A percentile compares a stretch with the other conserved stretches of the same genome.
These are phyloP conservation scores for Julus scandinavius DNA, from an alignment of 2,888 invertebrate genomes.

Conservation along the genomic window DNA sequence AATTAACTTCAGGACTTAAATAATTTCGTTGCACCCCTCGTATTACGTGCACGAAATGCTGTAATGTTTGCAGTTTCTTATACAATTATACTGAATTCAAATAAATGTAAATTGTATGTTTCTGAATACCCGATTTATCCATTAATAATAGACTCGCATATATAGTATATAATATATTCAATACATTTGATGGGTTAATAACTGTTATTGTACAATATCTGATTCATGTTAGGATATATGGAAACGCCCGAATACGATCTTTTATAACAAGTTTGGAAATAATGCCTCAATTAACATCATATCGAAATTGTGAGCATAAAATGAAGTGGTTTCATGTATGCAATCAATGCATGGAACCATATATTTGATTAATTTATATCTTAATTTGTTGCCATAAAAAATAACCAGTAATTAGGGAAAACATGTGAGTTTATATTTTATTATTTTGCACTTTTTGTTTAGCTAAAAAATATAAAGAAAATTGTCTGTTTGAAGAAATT, in stretches of 20 bases:
- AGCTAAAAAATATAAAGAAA: too few relatives aligned
- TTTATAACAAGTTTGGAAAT: too few relatives aligned
- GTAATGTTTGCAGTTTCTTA: background rate
- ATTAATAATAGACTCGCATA: constrained; percentile 2
- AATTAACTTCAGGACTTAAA: background rate
- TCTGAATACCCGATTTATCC: constrained; percentile 9
- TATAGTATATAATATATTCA: too few relatives aligned
- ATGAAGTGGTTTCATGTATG: background rate
- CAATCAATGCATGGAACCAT: background rate
- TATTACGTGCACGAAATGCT: too few relatives aligned
- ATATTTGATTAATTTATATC: background rate
- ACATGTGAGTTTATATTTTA: background rate
- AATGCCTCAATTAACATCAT: too few relatives aligned
- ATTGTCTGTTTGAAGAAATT: too few relatives aligned
- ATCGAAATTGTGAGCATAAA: too few relatives aligned
- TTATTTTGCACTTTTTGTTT: background rate
- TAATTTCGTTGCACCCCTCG: background rate
- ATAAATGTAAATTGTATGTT: constrained; percentile 4
- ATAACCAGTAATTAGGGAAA: background rate
- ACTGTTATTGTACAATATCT: background rate
- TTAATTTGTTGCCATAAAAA: background rate
- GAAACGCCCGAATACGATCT: background rate
- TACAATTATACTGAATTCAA: background rate
- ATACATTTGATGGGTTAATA: background rate
- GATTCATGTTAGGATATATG: background rate